Conservation (phyloP, 2,888 invertebrate species). For the Cephus sareptanus region DNA sequence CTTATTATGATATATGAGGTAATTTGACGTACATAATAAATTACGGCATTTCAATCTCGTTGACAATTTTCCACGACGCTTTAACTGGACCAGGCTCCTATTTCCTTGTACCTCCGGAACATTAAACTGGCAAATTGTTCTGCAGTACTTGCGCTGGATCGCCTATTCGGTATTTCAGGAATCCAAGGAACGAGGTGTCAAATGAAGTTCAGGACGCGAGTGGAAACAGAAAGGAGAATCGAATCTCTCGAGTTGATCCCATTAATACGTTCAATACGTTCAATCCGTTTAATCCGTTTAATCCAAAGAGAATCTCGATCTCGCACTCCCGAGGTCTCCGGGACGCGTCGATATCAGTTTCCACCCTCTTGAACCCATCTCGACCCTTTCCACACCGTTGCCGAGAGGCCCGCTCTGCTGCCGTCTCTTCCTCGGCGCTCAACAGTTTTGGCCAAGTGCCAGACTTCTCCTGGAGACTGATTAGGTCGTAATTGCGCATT, state of each 20-base stretch:
- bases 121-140: not conserved
- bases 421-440: conserved; percentile 26
- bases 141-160: not conserved
- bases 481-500: conserved; percentile 57
- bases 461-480: conserved; percentile 42
- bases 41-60: not conserved
- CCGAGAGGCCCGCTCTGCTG: not conserved
- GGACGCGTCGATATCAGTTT: conserved; percentile 13
- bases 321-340: not conserved
- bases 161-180: not conserved
- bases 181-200: not conserved
- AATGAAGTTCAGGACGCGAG: conserved; percentile 1
- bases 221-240: conserved; percentile 11
- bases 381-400: conserved; percentile 14
- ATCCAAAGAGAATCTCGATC: conserved; percentile 15
- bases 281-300: conserved; percentile 27
- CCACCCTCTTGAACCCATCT: not conserved
- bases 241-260: not conserved
- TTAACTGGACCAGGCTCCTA: not conserved
- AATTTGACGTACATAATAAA: not conserved
- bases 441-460: conserved; percentile 50
- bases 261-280: conserved; percentile 8
- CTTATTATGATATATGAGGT: not conserved
- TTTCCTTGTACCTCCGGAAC: not conserved
- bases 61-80: not conserved